A percentile compares a stretch with the other conserved stretches of the same genome.
phyloP scores from a whole-genome alignment of 2,888 invertebrate genomes.

The Melitaea athalia region DNA sequence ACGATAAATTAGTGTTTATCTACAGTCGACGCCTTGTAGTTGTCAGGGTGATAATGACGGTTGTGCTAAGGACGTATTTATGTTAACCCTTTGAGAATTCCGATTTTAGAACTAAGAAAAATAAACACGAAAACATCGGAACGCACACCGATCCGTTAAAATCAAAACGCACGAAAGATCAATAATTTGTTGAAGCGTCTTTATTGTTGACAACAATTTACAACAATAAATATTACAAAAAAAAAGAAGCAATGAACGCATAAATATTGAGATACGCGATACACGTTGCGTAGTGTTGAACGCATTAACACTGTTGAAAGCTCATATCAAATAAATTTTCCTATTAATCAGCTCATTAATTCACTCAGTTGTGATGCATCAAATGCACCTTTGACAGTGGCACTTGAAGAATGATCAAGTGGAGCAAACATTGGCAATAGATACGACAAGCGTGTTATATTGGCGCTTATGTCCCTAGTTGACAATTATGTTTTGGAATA shows the following conservation, averaged over 20 bases:
- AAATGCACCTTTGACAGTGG: conserved; percentile 28
- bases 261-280: no score
- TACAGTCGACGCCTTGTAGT: conserved; percentile 61
- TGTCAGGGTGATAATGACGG: conserved; percentile 72
- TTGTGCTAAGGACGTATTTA: conserved; percentile 65
- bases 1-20: conserved; percentile 43
- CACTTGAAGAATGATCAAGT: conserved; percentile 36
- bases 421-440: conserved; percentile 15
- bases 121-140: conserved; percentile 34
- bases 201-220: neutral
- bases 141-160: conserved; percentile 26
- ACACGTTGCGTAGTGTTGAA: neutral
- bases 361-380: conserved; percentile 5
- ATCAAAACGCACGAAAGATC: conserved; percentile 18
- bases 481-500: neutral
- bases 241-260: no score
- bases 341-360: conserved; percentile 2
- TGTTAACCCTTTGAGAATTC: conserved; percentile 65
- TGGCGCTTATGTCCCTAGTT: neutral
- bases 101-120: conserved; percentile 59
- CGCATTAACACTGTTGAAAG: neutral
- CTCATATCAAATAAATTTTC: neutral
- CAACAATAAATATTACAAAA: no score
- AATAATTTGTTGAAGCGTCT: neutral
- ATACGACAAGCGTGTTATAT: neutral